Base-by-base conservation (phyloP, 1,140 invertebrate genomes). In the Panonychus citri region DNA sequence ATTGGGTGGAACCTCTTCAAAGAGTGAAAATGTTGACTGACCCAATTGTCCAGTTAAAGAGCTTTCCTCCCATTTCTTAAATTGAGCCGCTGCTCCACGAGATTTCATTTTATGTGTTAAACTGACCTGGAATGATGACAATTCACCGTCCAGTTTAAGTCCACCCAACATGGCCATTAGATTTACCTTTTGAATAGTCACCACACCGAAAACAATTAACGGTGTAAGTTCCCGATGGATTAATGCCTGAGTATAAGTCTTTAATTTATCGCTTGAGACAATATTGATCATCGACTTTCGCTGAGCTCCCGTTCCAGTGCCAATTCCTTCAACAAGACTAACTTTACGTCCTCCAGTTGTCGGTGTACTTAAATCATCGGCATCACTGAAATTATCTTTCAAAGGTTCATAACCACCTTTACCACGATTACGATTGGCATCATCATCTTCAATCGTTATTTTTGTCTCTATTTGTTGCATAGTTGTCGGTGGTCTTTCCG, bases 31-130 rank as follows among this genome's bases (percentile, higher is more conserved):
- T 79, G 84, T 89, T 2, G 86, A 85, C 48, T 85, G 76, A 2
- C 87, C 88, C 42, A 93, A 78, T 68, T 90, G 87, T 2, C 87
- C 87, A 12, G 82, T 86, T 4, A 90, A 72, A 13, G 85, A 88
- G 63, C 82, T 85, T 64, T 93, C 88, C 10, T 85, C 74, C 49
- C 79, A 71, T 56, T 68, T 70, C 30, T 69, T 67, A 8, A 53
- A 64, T 24, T 76, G 52, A 21, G 37, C 15, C 70, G 73, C 7
- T 74, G 77, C 43, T 65, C 70, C 71, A 61, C 77, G 73, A 21
- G 79, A 76, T 63, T 85, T 82, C 64, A 86, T 84, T 24, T 83
- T 78, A 62, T 81, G 82, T 1, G 71, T 71, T 3, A 71, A 62
- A 57, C 70, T 73, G 0, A 80, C 78, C 64, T 89, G 83, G 19